These are phyloP conservation scores for Encarsia formosa DNA, from an alignment of 2,888 invertebrate genomes.

Conservation along the genomic window DNA sequence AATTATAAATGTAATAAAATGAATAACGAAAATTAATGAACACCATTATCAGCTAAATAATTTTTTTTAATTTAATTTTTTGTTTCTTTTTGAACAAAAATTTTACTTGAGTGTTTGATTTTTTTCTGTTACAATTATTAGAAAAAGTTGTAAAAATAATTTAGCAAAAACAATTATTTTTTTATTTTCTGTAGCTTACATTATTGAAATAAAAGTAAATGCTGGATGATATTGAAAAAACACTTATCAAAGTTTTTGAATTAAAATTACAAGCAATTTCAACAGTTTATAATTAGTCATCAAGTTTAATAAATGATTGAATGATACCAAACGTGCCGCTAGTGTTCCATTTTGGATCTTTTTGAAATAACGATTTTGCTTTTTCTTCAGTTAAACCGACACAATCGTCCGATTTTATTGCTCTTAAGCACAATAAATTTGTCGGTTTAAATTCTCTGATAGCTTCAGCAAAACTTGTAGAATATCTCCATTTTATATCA, in stretches of 20 bases:
- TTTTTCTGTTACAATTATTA: neutral
- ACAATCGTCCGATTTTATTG: slow-evolving; percentile 85
- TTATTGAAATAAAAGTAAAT: no score
- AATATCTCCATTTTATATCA: slow-evolving; percentile 77
- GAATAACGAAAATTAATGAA: slow-evolving; percentile 20
- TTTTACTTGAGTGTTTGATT: neutral
- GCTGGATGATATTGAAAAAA: no score
- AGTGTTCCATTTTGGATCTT: slow-evolving; percentile 73
- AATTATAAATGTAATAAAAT: slow-evolving; percentile 37
- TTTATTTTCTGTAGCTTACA: neutral
- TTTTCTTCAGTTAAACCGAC: slow-evolving; percentile 69
- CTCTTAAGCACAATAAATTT: slow-evolving; percentile 75
- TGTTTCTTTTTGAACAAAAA: no score
- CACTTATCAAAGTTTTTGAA: no score
- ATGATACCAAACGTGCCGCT: slow-evolving; percentile 73
- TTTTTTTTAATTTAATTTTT: neutral
- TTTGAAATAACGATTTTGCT: slow-evolving; percentile 56
- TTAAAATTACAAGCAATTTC: no score
- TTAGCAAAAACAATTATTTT: neutral
- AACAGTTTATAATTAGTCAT: no score
- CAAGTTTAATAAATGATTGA: slow-evolving; percentile 10
- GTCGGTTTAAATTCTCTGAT: slow-evolving; percentile 79
- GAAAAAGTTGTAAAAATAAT: neutral
- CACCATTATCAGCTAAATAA: slow-evolving; percentile 6
- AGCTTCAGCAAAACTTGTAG: slow-evolving; percentile 62